Evolutionary conservation across 1,140 invertebrate species (phyloP).

Genomic region (Chrysomallon squamiferum): DNA sequence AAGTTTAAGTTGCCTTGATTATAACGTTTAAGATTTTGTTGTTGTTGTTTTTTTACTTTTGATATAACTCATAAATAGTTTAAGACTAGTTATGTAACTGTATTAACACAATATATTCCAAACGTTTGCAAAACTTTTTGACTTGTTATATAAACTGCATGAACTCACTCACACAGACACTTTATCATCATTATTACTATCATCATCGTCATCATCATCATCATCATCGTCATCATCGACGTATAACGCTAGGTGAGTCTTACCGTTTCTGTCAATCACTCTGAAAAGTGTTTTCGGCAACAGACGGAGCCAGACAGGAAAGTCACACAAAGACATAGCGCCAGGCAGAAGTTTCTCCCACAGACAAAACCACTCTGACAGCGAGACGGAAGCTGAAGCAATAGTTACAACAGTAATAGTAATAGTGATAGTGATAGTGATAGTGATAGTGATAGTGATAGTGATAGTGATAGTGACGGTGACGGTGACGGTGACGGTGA

Average conservation of each 20-base stretch:
- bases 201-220: background rate
- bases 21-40: no score
- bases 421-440: background rate
- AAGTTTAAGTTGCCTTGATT: no score
- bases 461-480: background rate
- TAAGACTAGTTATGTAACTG: no score
- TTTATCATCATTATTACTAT: background rate
- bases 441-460: background rate
- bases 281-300: slow-evolving; percentile 22
- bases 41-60: no score
- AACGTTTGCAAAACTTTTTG: no score
- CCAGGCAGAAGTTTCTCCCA: slow-evolving; percentile 18
- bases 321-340: slow-evolving; percentile 17
- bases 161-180: no score
- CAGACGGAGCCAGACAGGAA: slow-evolving; percentile 26
- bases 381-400: no score
- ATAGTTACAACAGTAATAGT: background rate
- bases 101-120: no score
- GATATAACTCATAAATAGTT: no score
- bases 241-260: background rate
- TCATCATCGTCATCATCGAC: background rate
- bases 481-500: background rate
- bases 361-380: slow-evolving; percentile 13
- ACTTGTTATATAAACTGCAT: no score
- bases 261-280: slow-evolving; percentile 25